Base-by-base conservation (phyloP, 2,888 invertebrate genomes). In the Perizoma affinitatum region DNA sequence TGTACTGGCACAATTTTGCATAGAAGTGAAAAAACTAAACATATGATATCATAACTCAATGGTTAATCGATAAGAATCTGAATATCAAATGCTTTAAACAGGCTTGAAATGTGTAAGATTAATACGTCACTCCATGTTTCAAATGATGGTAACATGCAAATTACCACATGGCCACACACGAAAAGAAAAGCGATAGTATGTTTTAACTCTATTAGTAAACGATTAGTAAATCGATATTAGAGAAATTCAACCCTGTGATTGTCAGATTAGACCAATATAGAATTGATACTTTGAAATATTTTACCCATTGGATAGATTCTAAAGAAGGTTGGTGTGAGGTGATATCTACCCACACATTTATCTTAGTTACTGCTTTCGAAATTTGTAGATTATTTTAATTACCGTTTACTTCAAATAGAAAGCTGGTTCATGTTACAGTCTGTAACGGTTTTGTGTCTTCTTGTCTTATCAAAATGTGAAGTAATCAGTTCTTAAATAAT, bases 71-170 rank as follows among this genome's bases (percentile, higher is more conserved):
- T 45, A 8, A 41, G 41, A 45, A 58, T 52, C 34, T 41, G 46
- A 51, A 56, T 58, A 49, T 36, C 48, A 49, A 22, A n/a, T 36
- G 9, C 42, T 7, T 10, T 44, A 4, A 40, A 10, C 11, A 49
- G 22, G 38, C 22, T n/a, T 48, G 9, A 80, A 75, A 69, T 66
- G 63, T 74, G 70, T 81, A 79, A 83, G 84, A 88, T 88, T 84
- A 86, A 86, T 86, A 84, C 76, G 83, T 88, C 83, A 83, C 83
- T 82, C 78, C 78, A 70, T 74, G 73, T 74, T 77, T 73, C 73
- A 83, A 86, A 86, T 86, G 84, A 85, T 83, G 74, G 75, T 73
- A 78, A 78, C 86, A 90, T 90, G 86, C 87, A 89, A 90, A 90
- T 88, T 67, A 70, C 66, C 68, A 66, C 80, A 85, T 85, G 83